These are phyloP conservation scores for Thamnaconus septentrionalis DNA, from an alignment of 2,113 vertebrate species.

Conservation along the genomic window DNA sequence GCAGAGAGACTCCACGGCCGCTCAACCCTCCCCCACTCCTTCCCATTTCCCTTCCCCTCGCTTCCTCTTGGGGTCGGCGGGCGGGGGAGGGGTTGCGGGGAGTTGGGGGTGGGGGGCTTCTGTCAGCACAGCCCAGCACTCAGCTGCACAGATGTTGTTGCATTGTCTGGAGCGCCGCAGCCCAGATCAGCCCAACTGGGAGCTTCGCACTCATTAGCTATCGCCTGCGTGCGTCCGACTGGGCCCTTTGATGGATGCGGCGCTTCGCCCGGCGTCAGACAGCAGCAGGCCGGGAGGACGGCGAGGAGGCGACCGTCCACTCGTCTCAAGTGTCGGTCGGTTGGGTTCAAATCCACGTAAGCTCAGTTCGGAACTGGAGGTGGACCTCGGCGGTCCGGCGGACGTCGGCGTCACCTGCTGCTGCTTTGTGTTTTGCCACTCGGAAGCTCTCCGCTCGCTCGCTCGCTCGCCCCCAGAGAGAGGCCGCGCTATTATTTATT, in stretches of 20 bases:
- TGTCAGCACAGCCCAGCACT: conserved; percentile 67
- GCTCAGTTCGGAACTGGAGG: neutral
- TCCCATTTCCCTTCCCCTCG: conserved; percentile 40
- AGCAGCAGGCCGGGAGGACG: conserved; percentile 47
- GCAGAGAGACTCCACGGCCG: too few relatives aligned
- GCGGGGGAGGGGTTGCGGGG: too few relatives aligned
- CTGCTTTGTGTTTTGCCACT: conserved; percentile 27
- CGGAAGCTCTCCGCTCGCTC: conserved; percentile 41
- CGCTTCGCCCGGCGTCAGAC: conserved; percentile 65
- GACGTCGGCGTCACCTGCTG: too few relatives aligned
- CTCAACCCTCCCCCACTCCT: neutral
- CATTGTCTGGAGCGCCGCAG: conserved; percentile 71
- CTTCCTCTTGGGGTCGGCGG: conserved; percentile 46
- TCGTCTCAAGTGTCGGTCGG: conserved; percentile 25
- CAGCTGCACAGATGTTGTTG: conserved; percentile 76
- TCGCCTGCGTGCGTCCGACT: conserved; percentile 67
- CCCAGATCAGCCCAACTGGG: conserved; percentile 69
- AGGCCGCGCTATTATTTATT: conserved; percentile 70
- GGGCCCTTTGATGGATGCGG: conserved; percentile 70
- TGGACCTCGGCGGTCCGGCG: neutral
- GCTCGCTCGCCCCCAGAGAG: conserved; percentile 68
- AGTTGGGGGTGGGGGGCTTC: conserved; percentile 51
- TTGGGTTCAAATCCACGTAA: neutral
- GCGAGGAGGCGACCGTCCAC: conserved; percentile 43
- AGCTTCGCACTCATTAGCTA: conserved; percentile 70